Percentiles rank a stretch among this genome's conserved stretches.
phyloP scores from a whole-genome alignment of 2,888 invertebrate species.

The Malthinus seriepunctatus region DNA sequence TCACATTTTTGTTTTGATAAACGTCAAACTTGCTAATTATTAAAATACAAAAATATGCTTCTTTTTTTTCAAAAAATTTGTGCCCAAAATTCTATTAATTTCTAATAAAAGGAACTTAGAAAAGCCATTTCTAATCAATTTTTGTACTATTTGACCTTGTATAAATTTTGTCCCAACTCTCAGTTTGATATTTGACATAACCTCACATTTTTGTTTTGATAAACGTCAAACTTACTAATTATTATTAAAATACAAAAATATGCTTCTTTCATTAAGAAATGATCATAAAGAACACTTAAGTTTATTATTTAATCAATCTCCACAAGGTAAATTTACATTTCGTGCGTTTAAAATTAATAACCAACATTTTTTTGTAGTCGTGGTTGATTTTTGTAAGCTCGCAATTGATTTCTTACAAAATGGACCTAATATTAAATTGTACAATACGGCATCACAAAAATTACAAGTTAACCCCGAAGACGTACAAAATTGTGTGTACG shows the following conservation, averaged over 20 bases:
- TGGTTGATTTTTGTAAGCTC: conserved; percentile 72
- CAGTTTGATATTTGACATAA: no score
- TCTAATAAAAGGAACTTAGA: no score
- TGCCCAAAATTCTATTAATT: no score
- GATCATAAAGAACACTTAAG: conserved; percentile 63
- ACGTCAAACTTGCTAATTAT: no score
- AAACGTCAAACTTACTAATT: no score
- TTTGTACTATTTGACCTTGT: no score
- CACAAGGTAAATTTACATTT: conserved; percentile 53
- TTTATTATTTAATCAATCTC: conserved; percentile 57
- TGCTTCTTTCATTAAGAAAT: conserved; percentile 57
- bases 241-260: conserved; percentile 32
- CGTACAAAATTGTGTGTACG: conserved; percentile 70
- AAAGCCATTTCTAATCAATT: no score
- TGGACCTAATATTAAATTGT: conserved; percentile 67
- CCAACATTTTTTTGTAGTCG: conserved; percentile 58
- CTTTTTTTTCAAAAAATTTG: no score
- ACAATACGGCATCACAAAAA: conserved; percentile 66
- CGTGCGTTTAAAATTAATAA: not conserved
- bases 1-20: no score
- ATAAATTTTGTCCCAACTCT: no score
- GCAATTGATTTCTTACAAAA: conserved; percentile 68
- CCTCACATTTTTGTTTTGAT: no score
- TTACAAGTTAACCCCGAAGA: conserved; percentile 58
- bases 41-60: conserved; percentile 45